Percentiles rank a stretch among this genome's conserved stretches.
Conservation (phyloP, 2,797 vertebrate genomes). For the Dicrostonyx torquatus region DNA sequence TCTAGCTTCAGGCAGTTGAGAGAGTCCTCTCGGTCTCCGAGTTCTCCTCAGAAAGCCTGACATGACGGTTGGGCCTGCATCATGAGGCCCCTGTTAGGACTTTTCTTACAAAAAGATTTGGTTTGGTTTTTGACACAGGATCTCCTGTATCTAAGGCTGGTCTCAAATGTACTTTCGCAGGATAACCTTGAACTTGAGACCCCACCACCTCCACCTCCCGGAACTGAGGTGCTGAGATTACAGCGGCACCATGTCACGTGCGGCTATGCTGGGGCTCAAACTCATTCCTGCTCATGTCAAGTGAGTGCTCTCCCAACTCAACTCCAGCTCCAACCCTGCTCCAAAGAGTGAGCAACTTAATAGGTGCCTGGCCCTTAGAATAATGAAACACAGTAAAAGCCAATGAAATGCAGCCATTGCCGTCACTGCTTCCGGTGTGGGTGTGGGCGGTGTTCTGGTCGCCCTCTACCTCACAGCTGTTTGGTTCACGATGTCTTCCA, state of each 20-base stretch:
- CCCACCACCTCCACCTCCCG: background rate
- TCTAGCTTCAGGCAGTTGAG: background rate
- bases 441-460: too few species aligned
- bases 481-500: background rate
- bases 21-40: accelerated
- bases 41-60: background rate
- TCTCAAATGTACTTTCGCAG: background rate
- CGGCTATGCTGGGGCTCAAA: background rate
- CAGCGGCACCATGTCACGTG: accelerated
- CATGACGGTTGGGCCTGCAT: accelerated
- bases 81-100: background rate
- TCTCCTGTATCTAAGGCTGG: background rate
- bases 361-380: accelerated
- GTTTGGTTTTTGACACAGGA: background rate
- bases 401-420: accelerated
- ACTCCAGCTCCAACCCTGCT: background rate
- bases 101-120: background rate
- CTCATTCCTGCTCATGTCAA: background rate
- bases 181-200: background rate
- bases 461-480: too few species aligned
- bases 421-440: accelerated
- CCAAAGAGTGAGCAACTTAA: background rate
- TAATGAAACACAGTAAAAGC: background rate
- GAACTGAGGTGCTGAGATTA: too few species aligned
- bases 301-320: background rate